Evolutionary conservation across 1,140 invertebrate species (phyloP).

Genomic region (Pachypeltis micranthus): DNA sequence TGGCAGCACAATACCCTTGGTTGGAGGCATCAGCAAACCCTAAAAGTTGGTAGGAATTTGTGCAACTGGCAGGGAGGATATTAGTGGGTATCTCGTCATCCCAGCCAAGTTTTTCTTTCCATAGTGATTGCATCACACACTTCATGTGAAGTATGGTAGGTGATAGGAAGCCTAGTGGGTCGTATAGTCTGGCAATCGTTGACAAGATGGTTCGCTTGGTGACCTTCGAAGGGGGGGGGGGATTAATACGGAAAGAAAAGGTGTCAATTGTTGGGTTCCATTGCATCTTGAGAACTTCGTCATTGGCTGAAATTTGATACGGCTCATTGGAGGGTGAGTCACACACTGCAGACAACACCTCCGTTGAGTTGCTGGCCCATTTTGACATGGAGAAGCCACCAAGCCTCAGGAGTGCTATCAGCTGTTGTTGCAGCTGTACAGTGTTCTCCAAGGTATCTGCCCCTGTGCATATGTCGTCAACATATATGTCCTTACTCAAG

Average conservation of each 20-base stretch:
- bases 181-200: conserved; percentile 32
- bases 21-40: no score
- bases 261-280: conserved; percentile 22
- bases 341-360: background rate
- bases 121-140: no score
- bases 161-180: conserved; percentile 34
- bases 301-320: background rate
- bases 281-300: conserved; percentile 20
- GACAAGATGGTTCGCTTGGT: conserved; percentile 31
- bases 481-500: conserved; percentile 32
- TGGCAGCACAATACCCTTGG: conserved; percentile 27
- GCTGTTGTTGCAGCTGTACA: conserved; percentile 16
- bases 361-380: background rate
- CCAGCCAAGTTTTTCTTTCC: conserved; percentile 27
- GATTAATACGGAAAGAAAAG: conserved; percentile 13
- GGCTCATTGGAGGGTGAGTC: background rate
- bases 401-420: conserved; percentile 14
- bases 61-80: conserved; percentile 10
- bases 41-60: conserved; percentile 4
- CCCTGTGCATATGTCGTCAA: no score
- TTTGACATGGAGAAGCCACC: no score
- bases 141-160: conserved; percentile 33
- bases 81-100: conserved; percentile 21
- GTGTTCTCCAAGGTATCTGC: conserved; percentile 22
- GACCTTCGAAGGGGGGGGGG: background rate